Evolutionary conservation across 2,888 invertebrate genomes (phyloP), one percentile per base, ranked within the genome.

Genomic region (Galerucella pusilla): DNA sequence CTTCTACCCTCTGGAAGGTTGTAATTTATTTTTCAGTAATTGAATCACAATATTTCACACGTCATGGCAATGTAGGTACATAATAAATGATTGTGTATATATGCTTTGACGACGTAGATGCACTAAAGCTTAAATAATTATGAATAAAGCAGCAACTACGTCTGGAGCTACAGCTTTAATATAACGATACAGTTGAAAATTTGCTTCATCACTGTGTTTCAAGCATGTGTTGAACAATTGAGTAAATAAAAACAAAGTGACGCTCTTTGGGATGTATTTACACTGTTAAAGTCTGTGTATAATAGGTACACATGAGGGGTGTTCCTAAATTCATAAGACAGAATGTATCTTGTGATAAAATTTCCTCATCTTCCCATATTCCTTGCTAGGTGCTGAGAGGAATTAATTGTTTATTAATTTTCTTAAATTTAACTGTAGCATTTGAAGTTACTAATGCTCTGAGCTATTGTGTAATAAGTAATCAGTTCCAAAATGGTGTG

Each of bases 101-200:
- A 65, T 65, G 71, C 64, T 71, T 75, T 75, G 66, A 68, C 54
- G 65, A 61, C 61, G 67, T 71, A 60, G 67, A 74, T 67, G 60
- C 70, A 66, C 61, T 71, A 70, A 71, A 68, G 68, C 67, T 63
- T 68, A 71, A 75, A 71, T 75, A 75, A 75, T 68, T 71, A 46
- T 65, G 65, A 57, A 59, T 45, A 65, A 20, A 65, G 46, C 25
- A 57, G 45, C 45, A 52, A 45, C n/a, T 25, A 6, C n/a, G 65
- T 64, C 71, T 65, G 4, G 20, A 63, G 54, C 35, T 45, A 65
- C 57, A 54, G 54, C 63, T 54, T 59, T 61, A 45, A 42, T 71
- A 67, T 75, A 75, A 52, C 70, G 46, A 61, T 67, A 70, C 68
- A 68, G 71, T 68, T 61, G 61, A 71, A 52, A 75, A 63, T 71